phyloP scores from a whole-genome alignment of 2,113 vertebrate genomes.

The Corythornis vintsioides region DNA sequence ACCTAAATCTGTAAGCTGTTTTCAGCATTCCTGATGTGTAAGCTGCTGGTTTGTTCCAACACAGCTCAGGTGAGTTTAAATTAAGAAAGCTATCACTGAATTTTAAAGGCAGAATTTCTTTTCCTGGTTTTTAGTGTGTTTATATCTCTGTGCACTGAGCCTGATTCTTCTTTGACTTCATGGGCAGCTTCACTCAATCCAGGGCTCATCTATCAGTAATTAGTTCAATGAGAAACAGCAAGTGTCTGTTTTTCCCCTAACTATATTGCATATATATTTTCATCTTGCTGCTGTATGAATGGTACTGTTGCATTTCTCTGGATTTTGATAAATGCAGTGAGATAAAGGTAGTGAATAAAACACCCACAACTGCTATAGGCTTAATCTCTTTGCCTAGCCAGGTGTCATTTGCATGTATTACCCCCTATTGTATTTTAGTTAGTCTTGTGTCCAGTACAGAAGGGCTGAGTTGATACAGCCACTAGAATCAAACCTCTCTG shows the following conservation, averaged over 20 bases:
- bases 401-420: background rate
- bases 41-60: background rate
- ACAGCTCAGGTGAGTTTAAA: background rate
- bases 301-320: background rate
- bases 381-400: background rate
- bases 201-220: background rate
- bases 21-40: background rate
- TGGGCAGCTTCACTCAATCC: background rate
- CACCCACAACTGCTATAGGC: background rate
- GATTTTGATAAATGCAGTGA: background rate
- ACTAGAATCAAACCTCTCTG: background rate
- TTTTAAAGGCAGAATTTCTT: background rate
- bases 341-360: background rate
- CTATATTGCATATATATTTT: background rate
- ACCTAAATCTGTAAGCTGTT: background rate
- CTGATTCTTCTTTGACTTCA: background rate
- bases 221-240: background rate
- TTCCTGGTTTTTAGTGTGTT: background rate
- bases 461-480: background rate
- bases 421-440: background rate
- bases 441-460: background rate
- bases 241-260: background rate
- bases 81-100: background rate
- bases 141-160: background rate
- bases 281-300: background rate